Evolutionary conservation across 2,113 vertebrate species (phyloP).

Genomic region (Aptenodytes patagonicus): DNA sequence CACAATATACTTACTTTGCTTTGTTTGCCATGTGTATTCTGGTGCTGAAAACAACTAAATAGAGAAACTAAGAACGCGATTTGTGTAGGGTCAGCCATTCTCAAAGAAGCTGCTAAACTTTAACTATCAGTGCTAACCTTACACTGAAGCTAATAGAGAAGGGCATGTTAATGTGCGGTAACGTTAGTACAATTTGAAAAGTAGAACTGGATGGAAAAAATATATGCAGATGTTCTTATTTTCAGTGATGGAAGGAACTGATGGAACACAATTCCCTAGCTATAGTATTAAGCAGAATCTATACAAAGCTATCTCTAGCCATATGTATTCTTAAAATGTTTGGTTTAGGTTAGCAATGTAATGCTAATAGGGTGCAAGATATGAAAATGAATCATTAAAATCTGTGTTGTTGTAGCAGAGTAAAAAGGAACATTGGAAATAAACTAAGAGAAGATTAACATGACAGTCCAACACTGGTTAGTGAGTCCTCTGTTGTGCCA

Average conservation of each 20-base stretch:
- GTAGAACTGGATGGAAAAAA: neutral
- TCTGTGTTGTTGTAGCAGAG: neutral
- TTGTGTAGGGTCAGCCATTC: neutral
- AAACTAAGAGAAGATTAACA: neutral
- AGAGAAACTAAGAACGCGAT: rapidly evolving
- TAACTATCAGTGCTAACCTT: neutral
- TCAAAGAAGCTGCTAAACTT: neutral
- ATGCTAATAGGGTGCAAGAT: neutral
- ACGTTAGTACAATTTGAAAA: neutral
- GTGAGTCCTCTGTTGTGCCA: neutral
- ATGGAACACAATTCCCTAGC: neutral
- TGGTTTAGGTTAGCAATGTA: neutral
- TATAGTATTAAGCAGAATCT: neutral
- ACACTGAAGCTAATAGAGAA: neutral
- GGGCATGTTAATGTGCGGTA: neutral
- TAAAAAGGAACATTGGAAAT: neutral
- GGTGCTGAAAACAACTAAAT: neutral
- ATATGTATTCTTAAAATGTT: neutral
- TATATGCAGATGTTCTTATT: neutral
- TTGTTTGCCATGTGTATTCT: neutral
- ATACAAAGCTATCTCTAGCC: neutral
- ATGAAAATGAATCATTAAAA: neutral
- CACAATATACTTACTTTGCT: neutral
- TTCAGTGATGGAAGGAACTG: neutral
- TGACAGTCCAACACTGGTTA: neutral